Percentiles rank a stretch among this genome's conserved stretches.
phyloP scores from a whole-genome alignment of 2,888 invertebrate genomes.

The Idaea aversata region DNA sequence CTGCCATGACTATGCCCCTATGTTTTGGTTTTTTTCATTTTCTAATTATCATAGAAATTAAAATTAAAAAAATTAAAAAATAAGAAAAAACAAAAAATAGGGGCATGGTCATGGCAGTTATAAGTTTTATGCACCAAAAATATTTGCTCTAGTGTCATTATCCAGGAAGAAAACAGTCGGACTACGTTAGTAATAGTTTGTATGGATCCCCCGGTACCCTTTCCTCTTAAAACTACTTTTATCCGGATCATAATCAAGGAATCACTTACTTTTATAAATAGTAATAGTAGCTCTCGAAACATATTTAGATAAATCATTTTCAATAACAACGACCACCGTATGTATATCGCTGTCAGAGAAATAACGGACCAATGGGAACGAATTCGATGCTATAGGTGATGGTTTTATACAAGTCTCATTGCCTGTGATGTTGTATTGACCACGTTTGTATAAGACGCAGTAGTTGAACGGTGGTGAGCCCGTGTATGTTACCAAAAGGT shows the following conservation, averaged over 20 bases:
- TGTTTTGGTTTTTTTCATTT: too few species aligned
- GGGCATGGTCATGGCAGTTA: too few species aligned
- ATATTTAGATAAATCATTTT: slow-evolving; percentile 86
- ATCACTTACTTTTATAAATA: slow-evolving; percentile 88
- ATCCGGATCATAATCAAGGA: slow-evolving; percentile 4
- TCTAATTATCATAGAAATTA: too few species aligned
- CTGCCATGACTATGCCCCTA: too few species aligned
- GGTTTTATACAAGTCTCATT: slow-evolving; percentile 85
- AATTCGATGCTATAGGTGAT: slow-evolving; percentile 69
- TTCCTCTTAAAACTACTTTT: not conserved
- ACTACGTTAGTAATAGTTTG: too few species aligned
- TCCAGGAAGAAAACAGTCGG: too few species aligned
- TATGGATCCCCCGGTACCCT: too few species aligned
- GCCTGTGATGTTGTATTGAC: slow-evolving; percentile 85
- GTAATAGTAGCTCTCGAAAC: slow-evolving; percentile 87
- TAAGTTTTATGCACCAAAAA: too few species aligned
- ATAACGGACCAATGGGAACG: slow-evolving; percentile 84
- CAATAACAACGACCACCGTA: slow-evolving; percentile 88
- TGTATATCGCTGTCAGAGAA: slow-evolving; percentile 85
- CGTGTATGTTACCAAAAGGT: slow-evolving; percentile 85
- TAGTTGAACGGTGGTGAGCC: slow-evolving; percentile 88
- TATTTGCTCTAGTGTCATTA: too few species aligned
- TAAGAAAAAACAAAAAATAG: too few species aligned
- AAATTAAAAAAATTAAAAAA: too few species aligned
- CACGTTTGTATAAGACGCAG: slow-evolving; percentile 83